Evolutionary conservation across 2,888 invertebrate genomes (phyloP).

Genomic region (Thecophora atra): DNA sequence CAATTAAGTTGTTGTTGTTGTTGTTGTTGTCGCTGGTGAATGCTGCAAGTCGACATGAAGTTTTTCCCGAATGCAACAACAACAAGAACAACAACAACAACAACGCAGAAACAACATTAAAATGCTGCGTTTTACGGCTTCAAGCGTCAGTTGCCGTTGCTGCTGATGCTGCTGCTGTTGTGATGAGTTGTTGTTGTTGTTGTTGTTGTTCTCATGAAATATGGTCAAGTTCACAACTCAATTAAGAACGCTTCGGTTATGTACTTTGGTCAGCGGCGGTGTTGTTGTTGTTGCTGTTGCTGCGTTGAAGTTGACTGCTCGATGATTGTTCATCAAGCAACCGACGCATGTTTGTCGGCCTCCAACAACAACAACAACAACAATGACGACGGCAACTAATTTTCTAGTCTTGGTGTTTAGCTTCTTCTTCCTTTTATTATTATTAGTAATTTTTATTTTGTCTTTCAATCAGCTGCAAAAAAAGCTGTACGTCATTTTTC

Average conservation of each 20-base stretch:
- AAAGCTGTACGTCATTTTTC: no score
- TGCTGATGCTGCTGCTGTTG: background rate
- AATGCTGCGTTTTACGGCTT: background rate
- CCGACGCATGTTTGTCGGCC: background rate
- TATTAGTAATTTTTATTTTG: no score
- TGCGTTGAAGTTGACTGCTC: background rate
- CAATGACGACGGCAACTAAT: no score
- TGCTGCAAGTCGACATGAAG: no score
- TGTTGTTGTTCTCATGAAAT: slow-evolving; percentile 51
- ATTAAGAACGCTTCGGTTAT: slow-evolving; percentile 55
- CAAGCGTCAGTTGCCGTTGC: background rate
- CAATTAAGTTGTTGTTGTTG: slow-evolving; percentile 60
- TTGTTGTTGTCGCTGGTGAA: background rate
- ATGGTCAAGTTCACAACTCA: slow-evolving; percentile 63
- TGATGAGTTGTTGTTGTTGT: background rate
- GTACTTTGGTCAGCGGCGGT: background rate
- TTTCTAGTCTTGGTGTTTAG: background rate
- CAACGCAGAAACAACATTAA: background rate
- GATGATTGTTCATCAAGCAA: background rate
- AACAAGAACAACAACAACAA: no score
- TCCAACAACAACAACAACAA: background rate
- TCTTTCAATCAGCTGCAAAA: no score
- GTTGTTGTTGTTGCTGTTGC: background rate
- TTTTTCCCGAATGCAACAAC: no score
- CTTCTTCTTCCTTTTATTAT: background rate